Base-by-base conservation (phyloP, 2,797 vertebrate genomes). In the Harpagifer antarcticus region DNA sequence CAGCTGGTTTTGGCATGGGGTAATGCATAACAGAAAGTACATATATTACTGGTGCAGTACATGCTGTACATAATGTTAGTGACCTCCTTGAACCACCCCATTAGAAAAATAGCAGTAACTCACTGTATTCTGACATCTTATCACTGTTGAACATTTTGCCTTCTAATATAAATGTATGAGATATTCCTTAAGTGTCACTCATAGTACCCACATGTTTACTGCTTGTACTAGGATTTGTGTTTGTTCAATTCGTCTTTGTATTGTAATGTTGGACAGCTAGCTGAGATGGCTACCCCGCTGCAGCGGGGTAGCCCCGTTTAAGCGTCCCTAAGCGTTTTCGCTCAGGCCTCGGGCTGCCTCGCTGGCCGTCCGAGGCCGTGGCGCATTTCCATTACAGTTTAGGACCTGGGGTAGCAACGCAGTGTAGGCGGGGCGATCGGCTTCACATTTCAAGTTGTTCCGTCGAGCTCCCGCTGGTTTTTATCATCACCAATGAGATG, bases 1-100 rank as follows among this genome's bases (percentile, higher is more conserved):
- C 42, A 83, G 62, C 83, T 86, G 72, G 72, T 81, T 91, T 58
- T 42, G 4, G 27, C 19, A 62, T 86, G 77, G 84, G 62, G 70
- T 85, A 68, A 85, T 76, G 74, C 65, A 16, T 64, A 71, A 75
- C 62, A 76, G 43, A 60, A 20, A 68, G 45, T 33, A 33, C 15
- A 13, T 56, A 27, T 48, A 11, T 19, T 33, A 48, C 63, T 20
- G 20, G 10, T 44, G 19, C 11, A 44, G 53, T 16, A 17, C 4
- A 42, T 76, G 45, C 20, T 47, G 0, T 19, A 49, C 47, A 54
- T 31, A 44, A 43, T 17, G 13, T 44, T 0, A 3, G 23, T 60
- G 54, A 68, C 58, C 58, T 47, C 27, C 42, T 9, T 58, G 0
- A 69, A 59, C 49, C n/a, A 49, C 7, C 6, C 2, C 8, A 10